Percentiles rank a stretch among this genome's conserved stretches.
These are phyloP conservation scores for Heliothis peltigera DNA, from an alignment of 2,888 invertebrate species.

Conservation along the genomic window DNA sequence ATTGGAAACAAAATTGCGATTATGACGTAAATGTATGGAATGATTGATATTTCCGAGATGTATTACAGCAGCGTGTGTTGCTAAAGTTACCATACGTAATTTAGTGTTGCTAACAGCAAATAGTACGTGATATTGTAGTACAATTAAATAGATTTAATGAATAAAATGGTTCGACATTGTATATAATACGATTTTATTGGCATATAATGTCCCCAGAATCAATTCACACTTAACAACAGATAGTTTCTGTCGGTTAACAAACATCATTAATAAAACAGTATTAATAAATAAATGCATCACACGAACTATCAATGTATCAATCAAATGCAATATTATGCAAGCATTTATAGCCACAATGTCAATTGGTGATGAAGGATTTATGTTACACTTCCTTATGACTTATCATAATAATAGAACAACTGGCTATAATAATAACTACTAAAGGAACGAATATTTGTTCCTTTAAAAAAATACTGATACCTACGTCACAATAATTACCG, in stretches of 20 bases:
- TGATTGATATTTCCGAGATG: constrained; percentile 74
- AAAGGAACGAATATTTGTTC: too few species aligned
- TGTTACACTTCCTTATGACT: constrained; percentile 31
- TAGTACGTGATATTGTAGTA: neutral
- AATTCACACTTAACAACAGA: too few species aligned
- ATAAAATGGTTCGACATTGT: too few species aligned
- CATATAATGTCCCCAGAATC: too few species aligned
- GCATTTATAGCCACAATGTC: constrained; percentile 6
- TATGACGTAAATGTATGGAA: neutral
- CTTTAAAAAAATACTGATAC: too few species aligned
- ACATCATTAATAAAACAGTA: too few species aligned
- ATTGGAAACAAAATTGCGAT: constrained; percentile 1
- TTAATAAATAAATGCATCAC: neutral
- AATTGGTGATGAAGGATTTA: constrained; percentile 6
- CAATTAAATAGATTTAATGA: too few species aligned
- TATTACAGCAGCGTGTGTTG: constrained; percentile 74
- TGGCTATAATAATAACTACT: too few species aligned
- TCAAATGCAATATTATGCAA: constrained; percentile 15
- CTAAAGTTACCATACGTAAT: neutral
- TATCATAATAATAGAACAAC: neutral
- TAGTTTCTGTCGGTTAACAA: too few species aligned
- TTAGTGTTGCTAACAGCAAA: neutral
- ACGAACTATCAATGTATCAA: constrained; percentile 4
- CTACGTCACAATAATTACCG: neutral
- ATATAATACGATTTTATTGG: too few species aligned